Evolutionary conservation across 2,113 vertebrate species (phyloP).

Genomic region (Reinhardtius hippoglossoides): DNA sequence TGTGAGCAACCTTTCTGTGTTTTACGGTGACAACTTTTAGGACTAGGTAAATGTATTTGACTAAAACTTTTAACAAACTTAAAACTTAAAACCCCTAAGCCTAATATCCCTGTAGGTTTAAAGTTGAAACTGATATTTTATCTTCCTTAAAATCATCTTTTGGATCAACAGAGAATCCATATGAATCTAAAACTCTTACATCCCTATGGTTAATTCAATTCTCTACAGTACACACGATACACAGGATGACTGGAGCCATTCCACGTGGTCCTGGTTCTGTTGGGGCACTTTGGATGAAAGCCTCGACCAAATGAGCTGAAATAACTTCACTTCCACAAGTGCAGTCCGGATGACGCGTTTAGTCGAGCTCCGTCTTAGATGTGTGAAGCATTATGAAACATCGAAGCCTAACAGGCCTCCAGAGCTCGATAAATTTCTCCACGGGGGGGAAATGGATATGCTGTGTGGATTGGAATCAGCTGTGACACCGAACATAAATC

Average conservation of each 20-base stretch:
- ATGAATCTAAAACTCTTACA: not conserved
- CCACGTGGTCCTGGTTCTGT: not conserved
- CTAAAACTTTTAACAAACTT: not conserved
- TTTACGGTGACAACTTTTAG: not conserved
- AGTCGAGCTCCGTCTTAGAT: slow-evolving; percentile 37
- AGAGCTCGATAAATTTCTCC: slow-evolving; percentile 61
- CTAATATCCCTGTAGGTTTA: not conserved
- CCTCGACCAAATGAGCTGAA: slow-evolving; percentile 47
- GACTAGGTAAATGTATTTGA: too few relatives aligned
- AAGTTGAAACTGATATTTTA: not conserved
- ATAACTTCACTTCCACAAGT: slow-evolving; percentile 57
- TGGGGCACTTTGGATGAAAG: not conserved
- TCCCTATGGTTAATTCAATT: not conserved
- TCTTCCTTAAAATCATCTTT: not conserved
- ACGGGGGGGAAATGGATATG: slow-evolving; percentile 33
- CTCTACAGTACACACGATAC: not conserved
- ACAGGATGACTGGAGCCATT: not conserved
- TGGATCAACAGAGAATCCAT: not conserved
- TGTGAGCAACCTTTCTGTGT: not conserved
- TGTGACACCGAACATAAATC: slow-evolving; percentile 66
- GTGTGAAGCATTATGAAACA: slow-evolving; percentile 59
- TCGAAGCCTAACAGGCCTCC: slow-evolving; percentile 46
- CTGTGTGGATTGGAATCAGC: slow-evolving; percentile 66
- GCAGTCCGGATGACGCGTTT: slow-evolving; percentile 40
- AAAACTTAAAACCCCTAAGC: not conserved